Evolutionary conservation across 1,140 invertebrate genomes (phyloP).

Genomic region (Pseudomyrmex gracilis): DNA sequence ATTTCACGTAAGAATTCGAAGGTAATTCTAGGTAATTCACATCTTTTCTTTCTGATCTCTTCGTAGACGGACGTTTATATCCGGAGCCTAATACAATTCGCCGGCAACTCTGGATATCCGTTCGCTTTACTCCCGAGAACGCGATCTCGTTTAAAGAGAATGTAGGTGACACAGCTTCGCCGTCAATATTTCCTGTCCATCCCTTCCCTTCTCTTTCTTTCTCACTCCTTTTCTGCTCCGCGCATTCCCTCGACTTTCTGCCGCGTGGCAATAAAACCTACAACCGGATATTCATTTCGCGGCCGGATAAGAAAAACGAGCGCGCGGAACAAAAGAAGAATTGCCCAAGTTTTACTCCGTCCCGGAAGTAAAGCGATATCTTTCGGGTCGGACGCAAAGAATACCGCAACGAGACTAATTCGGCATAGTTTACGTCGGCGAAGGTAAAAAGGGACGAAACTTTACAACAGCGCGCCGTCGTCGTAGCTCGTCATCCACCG

Average conservation of each 20-base stretch:
- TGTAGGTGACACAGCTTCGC: constrained; percentile 41
- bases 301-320: constrained; percentile 59
- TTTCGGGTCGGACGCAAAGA: constrained; percentile 52
- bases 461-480: constrained; percentile 39
- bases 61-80: constrained; percentile 42
- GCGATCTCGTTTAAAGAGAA: constrained; percentile 46
- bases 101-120: background rate
- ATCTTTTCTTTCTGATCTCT: constrained; percentile 10
- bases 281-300: constrained; percentile 54
- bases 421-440: constrained; percentile 65
- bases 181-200: constrained; percentile 41
- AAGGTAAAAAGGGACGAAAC: constrained; percentile 55
- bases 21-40: constrained; percentile 48
- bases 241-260: background rate
- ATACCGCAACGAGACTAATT: constrained; percentile 66
- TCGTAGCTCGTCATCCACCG: constrained; percentile 30
- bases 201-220: background rate
- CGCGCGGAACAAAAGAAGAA: constrained; percentile 43
- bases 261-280: constrained; percentile 54
- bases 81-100: constrained; percentile 39
- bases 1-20: constrained; percentile 40
- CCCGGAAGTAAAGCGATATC: constrained; percentile 65
- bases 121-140: background rate
- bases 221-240: too few species aligned
- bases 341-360: constrained; percentile 67